Evolutionary conservation across 1,140 invertebrate species (phyloP), one percentile per base, ranked within the genome.

Genomic region (Cryptotermes secundus): DNA sequence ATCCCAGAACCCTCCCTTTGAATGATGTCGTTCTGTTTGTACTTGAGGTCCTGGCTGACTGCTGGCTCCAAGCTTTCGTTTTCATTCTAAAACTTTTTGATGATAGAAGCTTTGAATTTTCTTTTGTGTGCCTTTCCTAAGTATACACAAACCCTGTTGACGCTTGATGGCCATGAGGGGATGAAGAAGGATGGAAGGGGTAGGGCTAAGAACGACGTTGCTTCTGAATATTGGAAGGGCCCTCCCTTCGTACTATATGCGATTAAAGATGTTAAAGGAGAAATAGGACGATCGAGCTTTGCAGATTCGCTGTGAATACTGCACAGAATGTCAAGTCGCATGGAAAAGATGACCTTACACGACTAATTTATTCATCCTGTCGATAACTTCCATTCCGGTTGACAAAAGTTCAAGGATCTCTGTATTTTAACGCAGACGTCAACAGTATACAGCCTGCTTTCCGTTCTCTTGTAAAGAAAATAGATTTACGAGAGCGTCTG

Each of bases 21-120:
- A 72, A 72, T 31, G 59, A 31, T 72, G 59, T 72, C 59, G 0
- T 31, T 72, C 59, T 72, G 59, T 72, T 72, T 72, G 59, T 72
- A 72, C 59, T 72, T 72, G 59, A 72, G 59, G 59, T 72, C 59
- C 26, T 72, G 26, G 16, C 45, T 49, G 45, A 49, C 45, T 49
- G 45, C 45, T 49, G 45, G 59, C n/a, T 72, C 59, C 59, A 72
- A 72, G 59, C 59, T 72, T 72, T 31, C 59, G 59, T 72, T 72
- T 72, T 72, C 59, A 6, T 72, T 72, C n/a, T 26, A 72, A 72
- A 72, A 72, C 59, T 72, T 72, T 72, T 72, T 72, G 59, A 72
- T 72, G 59, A 72, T 72, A 72, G 59, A 72, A 72, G 59, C 59
- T 72, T 72, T 72, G 59, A 72, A 72, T 72, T 72, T 72, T 72